Conservation (phyloP, 1,140 invertebrate species). For the Sycophaga agraensis region DNA sequence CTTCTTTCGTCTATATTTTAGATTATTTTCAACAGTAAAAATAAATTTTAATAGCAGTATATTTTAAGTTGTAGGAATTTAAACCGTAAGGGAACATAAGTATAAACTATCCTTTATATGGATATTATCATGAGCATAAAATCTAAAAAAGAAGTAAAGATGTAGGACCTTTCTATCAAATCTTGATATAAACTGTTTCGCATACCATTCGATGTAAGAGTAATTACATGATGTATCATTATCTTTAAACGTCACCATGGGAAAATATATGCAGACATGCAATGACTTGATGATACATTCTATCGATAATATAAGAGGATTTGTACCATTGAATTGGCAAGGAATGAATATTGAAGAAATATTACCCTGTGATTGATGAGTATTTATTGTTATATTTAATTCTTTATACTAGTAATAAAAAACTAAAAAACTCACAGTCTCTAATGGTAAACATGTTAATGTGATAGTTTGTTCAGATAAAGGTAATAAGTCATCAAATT, state of each 20-base stretch:
- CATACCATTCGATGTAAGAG: slow-evolving; percentile 22
- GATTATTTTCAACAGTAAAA: too few relatives aligned
- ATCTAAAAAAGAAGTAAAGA: too few relatives aligned
- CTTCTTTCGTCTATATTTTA: too few relatives aligned
- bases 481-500: slow-evolving; percentile 3
- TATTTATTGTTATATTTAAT: neutral
- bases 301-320: slow-evolving; percentile 24
- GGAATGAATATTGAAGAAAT: slow-evolving; percentile 13
- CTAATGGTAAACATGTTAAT: slow-evolving; percentile 6
- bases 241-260: neutral
- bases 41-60: too few relatives aligned
- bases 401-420: neutral
- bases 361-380: slow-evolving; percentile 10
- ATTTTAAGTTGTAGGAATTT: too few relatives aligned
- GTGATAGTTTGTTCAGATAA: neutral
- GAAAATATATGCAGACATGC: slow-evolving; percentile 29
- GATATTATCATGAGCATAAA: neutral
- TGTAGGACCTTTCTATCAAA: neutral
- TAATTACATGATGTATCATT: neutral
- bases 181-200: slow-evolving; percentile 13
- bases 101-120: too few relatives aligned
- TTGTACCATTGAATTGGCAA: slow-evolving; percentile 8
- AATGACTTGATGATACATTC: slow-evolving; percentile 29
- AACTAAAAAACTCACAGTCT: slow-evolving; percentile 21
- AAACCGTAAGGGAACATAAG: too few relatives aligned